Evolutionary conservation across 2,797 vertebrate species (phyloP).

Genomic region (Columba guinea): DNA sequence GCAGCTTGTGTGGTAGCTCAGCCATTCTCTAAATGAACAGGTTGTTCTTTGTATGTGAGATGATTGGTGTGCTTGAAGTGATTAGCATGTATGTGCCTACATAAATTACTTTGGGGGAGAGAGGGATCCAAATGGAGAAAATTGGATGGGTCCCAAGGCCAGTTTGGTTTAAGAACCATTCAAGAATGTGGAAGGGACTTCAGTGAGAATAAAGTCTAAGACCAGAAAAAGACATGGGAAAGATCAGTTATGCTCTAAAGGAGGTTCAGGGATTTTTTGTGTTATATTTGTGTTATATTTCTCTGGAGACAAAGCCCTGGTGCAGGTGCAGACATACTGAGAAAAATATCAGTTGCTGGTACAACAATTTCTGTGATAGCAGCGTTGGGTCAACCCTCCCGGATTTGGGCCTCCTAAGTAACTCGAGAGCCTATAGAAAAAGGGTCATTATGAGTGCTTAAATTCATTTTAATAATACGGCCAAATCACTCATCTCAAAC

Average conservation of each 20-base stretch:
- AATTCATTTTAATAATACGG: background rate
- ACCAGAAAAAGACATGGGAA: background rate
- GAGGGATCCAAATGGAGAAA: background rate
- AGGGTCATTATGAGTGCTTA: background rate
- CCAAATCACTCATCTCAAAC: background rate
- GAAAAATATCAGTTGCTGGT: background rate
- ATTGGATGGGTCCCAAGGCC: background rate
- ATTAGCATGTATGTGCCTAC: background rate
- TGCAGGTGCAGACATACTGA: background rate
- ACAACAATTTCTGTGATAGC: background rate
- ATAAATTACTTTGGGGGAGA: background rate
- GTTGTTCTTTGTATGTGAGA: constrained; percentile 1
- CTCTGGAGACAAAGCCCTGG: background rate
- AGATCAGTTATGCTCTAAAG: background rate
- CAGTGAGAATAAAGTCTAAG: background rate
- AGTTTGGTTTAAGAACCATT: background rate
- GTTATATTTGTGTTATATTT: background rate
- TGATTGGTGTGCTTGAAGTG: background rate
- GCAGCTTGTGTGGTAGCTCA: constrained; percentile 5
- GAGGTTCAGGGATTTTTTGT: background rate
- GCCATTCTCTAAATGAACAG: constrained; percentile 31
- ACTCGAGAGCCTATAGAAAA: background rate
- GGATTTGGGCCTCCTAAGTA: background rate
- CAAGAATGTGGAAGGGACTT: background rate
- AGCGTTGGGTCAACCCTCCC: background rate